A percentile compares a stretch with the other conserved stretches of the same genome.
These are phyloP conservation scores for Erithacus rubecula DNA, from an alignment of 2,797 vertebrate genomes.

Conservation along the genomic window DNA sequence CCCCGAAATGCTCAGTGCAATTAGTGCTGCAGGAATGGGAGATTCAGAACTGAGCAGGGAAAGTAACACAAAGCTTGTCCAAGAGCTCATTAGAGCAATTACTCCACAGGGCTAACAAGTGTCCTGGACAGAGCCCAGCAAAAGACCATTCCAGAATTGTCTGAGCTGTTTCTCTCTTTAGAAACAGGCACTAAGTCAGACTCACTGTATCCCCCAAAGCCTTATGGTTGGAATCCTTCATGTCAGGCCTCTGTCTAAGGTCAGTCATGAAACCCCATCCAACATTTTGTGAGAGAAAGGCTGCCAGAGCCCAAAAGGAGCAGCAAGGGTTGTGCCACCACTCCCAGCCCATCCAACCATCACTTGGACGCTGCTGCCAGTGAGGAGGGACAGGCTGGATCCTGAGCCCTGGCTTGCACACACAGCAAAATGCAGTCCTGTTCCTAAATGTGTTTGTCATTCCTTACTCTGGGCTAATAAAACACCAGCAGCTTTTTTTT, in stretches of 20 bases:
- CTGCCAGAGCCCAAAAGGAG: not conserved
- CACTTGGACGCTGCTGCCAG: accelerated
- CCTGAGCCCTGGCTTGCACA: not conserved
- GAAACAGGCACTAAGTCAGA: not conserved
- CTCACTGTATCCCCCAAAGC: not conserved
- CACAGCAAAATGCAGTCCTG: not conserved
- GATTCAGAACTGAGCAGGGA: not conserved
- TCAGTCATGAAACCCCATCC: not conserved
- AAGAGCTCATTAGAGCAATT: not conserved
- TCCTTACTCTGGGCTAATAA: not conserved
- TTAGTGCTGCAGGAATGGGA: not conserved
- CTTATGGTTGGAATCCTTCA: not conserved
- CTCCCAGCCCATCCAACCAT: not conserved
- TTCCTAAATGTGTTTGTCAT: not conserved
- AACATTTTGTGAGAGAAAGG: not conserved
- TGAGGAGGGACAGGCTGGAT: not conserved
- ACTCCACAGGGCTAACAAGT: not conserved
- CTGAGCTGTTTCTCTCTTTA: not conserved
- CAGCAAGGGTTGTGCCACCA: not conserved
- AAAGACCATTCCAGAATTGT: not conserved
- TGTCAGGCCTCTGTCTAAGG: not conserved
- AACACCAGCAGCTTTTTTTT: not conserved
- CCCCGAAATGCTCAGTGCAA: accelerated
- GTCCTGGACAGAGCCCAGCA: not conserved
- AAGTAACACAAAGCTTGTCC: not conserved